Evolutionary conservation across 1,140 invertebrate species (phyloP), one percentile per base, ranked within the genome.

Genomic region (Chionoecetes opilio): DNA sequence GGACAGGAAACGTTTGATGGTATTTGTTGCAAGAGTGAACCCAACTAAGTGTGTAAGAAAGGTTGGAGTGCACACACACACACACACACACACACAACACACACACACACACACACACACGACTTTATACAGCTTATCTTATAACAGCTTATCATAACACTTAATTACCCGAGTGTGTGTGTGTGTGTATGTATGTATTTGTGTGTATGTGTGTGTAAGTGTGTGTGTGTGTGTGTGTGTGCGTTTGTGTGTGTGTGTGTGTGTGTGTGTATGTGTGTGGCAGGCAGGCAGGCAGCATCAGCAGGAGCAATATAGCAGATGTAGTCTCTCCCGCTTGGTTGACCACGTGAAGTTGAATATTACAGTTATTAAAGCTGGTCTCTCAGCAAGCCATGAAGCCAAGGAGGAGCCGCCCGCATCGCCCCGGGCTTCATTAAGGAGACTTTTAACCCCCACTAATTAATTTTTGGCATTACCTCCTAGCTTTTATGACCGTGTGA

Each of bases 341-440:
- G 63, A 75, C 63, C 63, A 75, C 63, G 63, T n/a, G 63, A 75
- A 75, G 63, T n/a, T n/a, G 63, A 75, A 75, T 75, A 75, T 75
- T 75, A 75, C 63, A 75, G 63, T n/a, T 75, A 75, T 75, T 75
- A 75, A 53, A 53, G 46, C 46, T 53, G 46, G 46, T 53, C 46
- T 53, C 38, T 3, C 9, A n/a, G 63, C 21, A 75, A n/a, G 63
- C 21, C 9, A 63, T 8, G 17, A 26, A n/a, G 63, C 11, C 21
- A 26, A 26, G 63, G 63, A 75, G 63, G 63, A 75, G 63, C 6
- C 21, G n/a, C 63, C 63, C 63, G 21, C 21, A 75, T 2, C 21
- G 8, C 26, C 63, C 21, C 26, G 26, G 6, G 21, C 63, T n/a
- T 75, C n/a, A 75, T 75, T 75, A 75, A 11, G 6, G 1, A 75